phyloP scores from a whole-genome alignment of 2,888 invertebrate genomes.

The Melipona bicolor region DNA sequence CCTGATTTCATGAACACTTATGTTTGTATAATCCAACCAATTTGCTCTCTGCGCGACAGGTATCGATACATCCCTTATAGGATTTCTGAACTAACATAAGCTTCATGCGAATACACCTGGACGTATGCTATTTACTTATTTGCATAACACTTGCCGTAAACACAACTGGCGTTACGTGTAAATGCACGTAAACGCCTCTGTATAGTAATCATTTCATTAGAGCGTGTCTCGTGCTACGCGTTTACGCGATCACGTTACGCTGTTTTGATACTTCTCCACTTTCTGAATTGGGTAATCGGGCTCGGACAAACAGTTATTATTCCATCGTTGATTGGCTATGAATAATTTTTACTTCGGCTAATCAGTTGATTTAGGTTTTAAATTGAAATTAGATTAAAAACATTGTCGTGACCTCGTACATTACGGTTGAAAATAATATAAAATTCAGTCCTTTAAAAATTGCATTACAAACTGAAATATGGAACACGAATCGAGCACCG shows the following conservation, averaged over 20 bases:
- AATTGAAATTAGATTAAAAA: not conserved
- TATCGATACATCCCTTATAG: conserved; percentile 5
- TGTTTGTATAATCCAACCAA: not conserved
- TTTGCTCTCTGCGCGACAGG: not conserved
- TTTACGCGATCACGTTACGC: not conserved
- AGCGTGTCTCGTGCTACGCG: not conserved
- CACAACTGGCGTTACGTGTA: conserved; percentile 12
- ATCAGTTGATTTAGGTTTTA: not conserved
- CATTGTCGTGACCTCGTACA: not conserved
- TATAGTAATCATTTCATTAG: not conserved
- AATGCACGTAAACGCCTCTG: conserved; percentile 5
- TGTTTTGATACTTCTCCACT: too few relatives aligned
- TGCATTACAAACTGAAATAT: not conserved
- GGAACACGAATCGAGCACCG: not conserved
- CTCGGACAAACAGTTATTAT: not conserved
- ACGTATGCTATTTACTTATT: conserved; percentile 34
- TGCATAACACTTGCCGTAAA: conserved; percentile 1
- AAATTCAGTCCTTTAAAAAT: too few relatives aligned
- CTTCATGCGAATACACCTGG: not conserved
- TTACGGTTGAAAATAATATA: not conserved
- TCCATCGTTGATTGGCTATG: not conserved
- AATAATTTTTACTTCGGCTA: not conserved
- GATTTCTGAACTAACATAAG: conserved; percentile 2
- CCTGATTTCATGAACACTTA: not conserved
- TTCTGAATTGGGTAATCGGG: not conserved